These are phyloP conservation scores for Linyphia triangularis DNA, from an alignment of 2,888 invertebrate genomes.

Conservation along the genomic window DNA sequence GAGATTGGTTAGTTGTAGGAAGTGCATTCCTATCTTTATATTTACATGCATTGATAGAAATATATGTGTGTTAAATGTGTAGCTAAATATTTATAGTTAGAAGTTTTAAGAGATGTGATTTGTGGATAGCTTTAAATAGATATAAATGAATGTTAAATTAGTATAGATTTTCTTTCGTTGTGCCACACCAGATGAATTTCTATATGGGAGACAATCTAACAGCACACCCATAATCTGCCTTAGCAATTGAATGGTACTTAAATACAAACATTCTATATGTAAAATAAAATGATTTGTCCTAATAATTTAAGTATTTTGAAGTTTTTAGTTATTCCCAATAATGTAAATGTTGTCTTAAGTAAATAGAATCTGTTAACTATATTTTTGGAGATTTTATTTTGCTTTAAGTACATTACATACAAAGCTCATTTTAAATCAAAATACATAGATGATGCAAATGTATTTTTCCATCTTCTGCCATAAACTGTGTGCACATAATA, in stretches of 20 bases:
- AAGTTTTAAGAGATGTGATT: neutral
- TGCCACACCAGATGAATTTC: neutral
- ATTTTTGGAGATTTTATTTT: too few species aligned
- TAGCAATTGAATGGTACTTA: neutral
- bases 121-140: neutral
- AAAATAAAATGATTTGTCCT: too few species aligned
- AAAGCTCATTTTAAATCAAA: neutral
- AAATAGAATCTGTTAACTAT: too few species aligned
- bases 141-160: neutral
- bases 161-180: neutral
- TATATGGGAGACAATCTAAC: neutral
- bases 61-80: neutral
- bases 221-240: neutral
- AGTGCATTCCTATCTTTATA: too few species aligned
- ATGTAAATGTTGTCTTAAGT: too few species aligned
- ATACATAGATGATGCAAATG: neutral
- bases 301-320: too few species aligned
- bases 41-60: too few species aligned
- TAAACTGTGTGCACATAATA: neutral
- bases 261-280: too few species aligned
- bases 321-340: too few species aligned
- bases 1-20: too few species aligned
- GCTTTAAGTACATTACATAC: too few species aligned
- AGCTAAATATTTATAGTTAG: neutral
- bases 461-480: neutral